Conservation (phyloP, 2,888 invertebrate species). For the Oegoconia quadripuncta region DNA sequence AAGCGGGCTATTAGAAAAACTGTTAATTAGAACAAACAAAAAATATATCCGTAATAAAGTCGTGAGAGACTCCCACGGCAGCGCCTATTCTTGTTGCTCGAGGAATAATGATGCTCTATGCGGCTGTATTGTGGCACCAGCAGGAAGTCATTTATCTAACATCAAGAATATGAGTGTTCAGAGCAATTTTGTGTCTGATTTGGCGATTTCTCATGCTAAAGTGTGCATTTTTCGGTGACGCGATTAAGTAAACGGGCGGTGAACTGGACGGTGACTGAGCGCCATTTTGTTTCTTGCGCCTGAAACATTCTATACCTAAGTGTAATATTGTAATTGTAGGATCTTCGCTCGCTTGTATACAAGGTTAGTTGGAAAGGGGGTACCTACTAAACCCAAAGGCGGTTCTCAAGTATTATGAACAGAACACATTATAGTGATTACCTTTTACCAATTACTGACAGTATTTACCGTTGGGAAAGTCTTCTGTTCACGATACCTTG, state of each 20-base stretch:
- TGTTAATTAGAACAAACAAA: conserved; percentile 77
- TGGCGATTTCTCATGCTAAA: conserved; percentile 61
- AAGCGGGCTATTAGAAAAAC: conserved; percentile 72
- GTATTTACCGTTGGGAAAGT: too few species aligned
- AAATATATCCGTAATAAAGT: conserved; percentile 75
- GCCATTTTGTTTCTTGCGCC: conserved; percentile 22
- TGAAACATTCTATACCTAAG: conserved; percentile 7
- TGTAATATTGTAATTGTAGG: too few species aligned
- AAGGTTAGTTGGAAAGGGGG: too few species aligned
- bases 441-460: too few species aligned
- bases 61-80: conserved; percentile 75
- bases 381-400: too few species aligned
- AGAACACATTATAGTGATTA: too few species aligned
- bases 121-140: conserved; percentile 65
- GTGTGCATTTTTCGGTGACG: conserved; percentile 69
- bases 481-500: too few species aligned
- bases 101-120: conserved; percentile 62
- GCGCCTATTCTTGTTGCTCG: conserved; percentile 56
- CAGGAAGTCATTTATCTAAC: conserved; percentile 79
- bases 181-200: conserved; percentile 72
- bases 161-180: conserved; percentile 78
- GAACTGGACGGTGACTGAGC: conserved; percentile 32
- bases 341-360: too few species aligned
- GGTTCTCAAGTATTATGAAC: too few species aligned
- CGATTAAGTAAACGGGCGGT: conserved; percentile 32